These are phyloP conservation scores for Tetraodon nigroviridis DNA, from an alignment of 2,113 vertebrate species.

Conservation along the genomic window DNA sequence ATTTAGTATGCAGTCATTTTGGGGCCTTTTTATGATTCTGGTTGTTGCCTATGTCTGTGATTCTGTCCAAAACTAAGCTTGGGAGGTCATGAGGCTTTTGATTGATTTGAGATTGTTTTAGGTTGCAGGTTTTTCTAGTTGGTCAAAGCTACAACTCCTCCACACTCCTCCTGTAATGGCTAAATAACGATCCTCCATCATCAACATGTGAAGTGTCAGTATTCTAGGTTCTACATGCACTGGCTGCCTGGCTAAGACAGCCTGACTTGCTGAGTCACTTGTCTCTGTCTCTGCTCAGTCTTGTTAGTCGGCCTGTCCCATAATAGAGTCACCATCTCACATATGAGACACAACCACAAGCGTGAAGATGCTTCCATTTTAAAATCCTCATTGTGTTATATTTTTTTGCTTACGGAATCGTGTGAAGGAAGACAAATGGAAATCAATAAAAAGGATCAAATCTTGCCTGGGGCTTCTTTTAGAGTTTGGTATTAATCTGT, in stretches of 20 bases:
- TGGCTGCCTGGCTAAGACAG: no score
- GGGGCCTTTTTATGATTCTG: background rate
- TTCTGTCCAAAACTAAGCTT: no score
- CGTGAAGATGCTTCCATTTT: conserved; percentile 39
- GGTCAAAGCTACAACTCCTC: no score
- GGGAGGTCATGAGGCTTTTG: no score
- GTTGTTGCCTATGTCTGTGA: background rate
- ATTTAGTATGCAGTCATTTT: background rate
- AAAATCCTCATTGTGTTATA: conserved; percentile 56
- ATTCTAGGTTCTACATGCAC: no score
- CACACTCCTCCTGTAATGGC: no score
- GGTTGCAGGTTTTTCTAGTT: no score
- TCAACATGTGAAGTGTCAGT: no score
- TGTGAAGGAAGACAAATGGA: conserved; percentile 41
- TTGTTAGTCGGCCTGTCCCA: conserved; percentile 8
- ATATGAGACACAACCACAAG: conserved; percentile 47
- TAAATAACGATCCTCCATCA: no score
- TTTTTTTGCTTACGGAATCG: conserved; percentile 50
- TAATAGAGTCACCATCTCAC: conserved; percentile 21
- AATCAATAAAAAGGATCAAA: conserved; percentile 68
- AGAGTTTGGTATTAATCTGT: conserved; percentile 60
- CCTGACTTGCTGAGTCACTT: no score
- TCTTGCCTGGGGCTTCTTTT: conserved; percentile 52
- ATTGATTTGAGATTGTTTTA: no score
- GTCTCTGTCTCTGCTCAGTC: no score